A percentile compares a stretch with the other conserved stretches of the same genome.
These are phyloP conservation scores for Ahaetulla prasina DNA, from an alignment of 2,113 vertebrate genomes.

Conservation along the genomic window DNA sequence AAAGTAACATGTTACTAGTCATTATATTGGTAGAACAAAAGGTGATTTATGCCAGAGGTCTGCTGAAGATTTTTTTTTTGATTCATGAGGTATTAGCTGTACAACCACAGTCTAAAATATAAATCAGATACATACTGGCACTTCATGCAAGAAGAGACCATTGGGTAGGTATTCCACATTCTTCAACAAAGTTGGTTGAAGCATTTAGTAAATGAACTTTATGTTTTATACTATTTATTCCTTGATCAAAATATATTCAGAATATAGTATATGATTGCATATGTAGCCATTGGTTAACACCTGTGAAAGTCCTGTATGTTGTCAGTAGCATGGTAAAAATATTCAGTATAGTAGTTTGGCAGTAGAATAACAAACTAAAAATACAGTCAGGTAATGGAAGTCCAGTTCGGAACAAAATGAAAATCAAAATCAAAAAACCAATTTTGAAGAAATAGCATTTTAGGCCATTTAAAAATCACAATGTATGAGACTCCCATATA, in stretches of 20 bases:
- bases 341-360: not conserved
- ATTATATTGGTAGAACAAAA: not conserved
- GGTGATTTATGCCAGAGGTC: not conserved
- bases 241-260: not conserved
- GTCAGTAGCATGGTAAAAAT: not conserved
- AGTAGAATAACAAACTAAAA: not conserved
- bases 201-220: not conserved
- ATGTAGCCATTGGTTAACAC: not conserved
- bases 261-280: not conserved
- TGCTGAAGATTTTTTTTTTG: not conserved
- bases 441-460: not conserved
- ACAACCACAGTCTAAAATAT: not conserved
- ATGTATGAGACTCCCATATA: not conserved
- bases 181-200: not conserved
- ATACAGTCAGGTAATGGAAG: not conserved
- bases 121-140: not conserved
- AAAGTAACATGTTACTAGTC: not conserved
- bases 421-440: not conserved
- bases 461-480: not conserved
- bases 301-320: not conserved
- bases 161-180: not conserved
- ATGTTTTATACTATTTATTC: not conserved
- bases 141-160: not conserved
- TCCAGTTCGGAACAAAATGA: not conserved
- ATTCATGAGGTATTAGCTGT: not conserved